These are phyloP conservation scores for Vanessa cardui DNA, from an alignment of 2,888 invertebrate genomes.

Conservation along the genomic window DNA sequence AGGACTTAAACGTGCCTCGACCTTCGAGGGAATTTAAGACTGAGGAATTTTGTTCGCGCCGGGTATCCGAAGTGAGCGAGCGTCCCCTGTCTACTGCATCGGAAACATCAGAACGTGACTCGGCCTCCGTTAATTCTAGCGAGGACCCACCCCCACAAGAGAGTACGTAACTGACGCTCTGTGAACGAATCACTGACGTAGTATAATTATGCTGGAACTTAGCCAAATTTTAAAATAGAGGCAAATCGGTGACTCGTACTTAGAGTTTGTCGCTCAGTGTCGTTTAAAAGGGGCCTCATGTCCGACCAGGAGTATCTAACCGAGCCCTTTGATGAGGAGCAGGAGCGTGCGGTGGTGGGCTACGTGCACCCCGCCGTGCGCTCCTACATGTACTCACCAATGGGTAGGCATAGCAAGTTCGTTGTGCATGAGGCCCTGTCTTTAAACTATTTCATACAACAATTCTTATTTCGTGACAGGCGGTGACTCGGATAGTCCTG, in stretches of 20 bases:
- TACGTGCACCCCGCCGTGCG: slow-evolving; percentile 78
- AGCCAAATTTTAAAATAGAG: slow-evolving; percentile 81
- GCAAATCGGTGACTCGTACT: slow-evolving; percentile 73
- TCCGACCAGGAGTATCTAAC: slow-evolving; percentile 80
- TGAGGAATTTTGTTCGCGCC: slow-evolving; percentile 58
- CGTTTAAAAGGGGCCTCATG: slow-evolving; percentile 76
- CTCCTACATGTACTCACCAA: slow-evolving; percentile 81
- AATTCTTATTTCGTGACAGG: slow-evolving; percentile 74
- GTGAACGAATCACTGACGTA: slow-evolving; percentile 77
- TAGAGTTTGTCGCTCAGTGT: slow-evolving; percentile 79
- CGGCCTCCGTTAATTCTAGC: slow-evolving; percentile 78
- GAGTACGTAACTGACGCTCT: slow-evolving; percentile 74
- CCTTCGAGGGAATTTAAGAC: slow-evolving; percentile 54
- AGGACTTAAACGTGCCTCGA: slow-evolving; percentile 57
- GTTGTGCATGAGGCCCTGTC: slow-evolving; percentile 59
- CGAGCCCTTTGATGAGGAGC: slow-evolving; percentile 75
- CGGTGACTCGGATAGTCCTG: slow-evolving; percentile 84
- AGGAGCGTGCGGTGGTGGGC: slow-evolving; percentile 71
- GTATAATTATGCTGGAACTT: slow-evolving; percentile 69
- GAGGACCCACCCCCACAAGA: slow-evolving; percentile 78
- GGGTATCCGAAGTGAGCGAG: slow-evolving; percentile 71
- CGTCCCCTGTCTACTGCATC: slow-evolving; percentile 77
- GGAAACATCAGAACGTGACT: slow-evolving; percentile 76
- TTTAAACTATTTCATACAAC: slow-evolving; percentile 45
- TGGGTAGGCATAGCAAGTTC: slow-evolving; percentile 69